Conservation (phyloP, 2,888 invertebrate genomes). For the Heteromyza rotundicornis region DNA sequence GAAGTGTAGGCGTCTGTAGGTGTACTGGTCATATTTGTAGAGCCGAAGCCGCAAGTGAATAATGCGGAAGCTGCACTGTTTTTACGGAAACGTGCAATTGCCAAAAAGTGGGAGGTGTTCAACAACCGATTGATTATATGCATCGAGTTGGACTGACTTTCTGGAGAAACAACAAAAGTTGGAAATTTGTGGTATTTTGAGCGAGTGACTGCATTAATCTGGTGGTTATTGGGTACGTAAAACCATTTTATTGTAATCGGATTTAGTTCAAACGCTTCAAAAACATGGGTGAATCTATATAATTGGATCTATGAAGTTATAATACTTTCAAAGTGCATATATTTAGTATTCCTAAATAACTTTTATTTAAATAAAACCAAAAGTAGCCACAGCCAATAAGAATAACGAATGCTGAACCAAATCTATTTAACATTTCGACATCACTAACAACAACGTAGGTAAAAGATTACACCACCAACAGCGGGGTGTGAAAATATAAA, state of each 20-base stretch:
- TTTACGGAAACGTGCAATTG: constrained; percentile 10
- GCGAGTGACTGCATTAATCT: no score
- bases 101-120: constrained; percentile 9
- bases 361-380: neutral
- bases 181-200: no score
- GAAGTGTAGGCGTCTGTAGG: constrained; percentile 35
- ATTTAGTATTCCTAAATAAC: no score
- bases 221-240: no score
- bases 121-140: constrained; percentile 9
- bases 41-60: neutral
- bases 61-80: neutral
- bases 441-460: neutral
- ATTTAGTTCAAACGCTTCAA: no score
- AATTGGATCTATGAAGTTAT: no score
- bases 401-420: neutral
- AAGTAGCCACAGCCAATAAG: no score
- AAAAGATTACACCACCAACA: neutral
- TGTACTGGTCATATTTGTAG: neutral
- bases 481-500: neutral
- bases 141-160: neutral
- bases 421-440: neutral
- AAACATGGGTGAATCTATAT: no score
- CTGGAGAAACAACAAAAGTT: neutral
- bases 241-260: no score
- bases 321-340: no score